A percentile compares a stretch with the other conserved stretches of the same genome.
Evolutionary conservation across 1,140 invertebrate genomes (phyloP).

Genomic region (Drosophila nebulosa): DNA sequence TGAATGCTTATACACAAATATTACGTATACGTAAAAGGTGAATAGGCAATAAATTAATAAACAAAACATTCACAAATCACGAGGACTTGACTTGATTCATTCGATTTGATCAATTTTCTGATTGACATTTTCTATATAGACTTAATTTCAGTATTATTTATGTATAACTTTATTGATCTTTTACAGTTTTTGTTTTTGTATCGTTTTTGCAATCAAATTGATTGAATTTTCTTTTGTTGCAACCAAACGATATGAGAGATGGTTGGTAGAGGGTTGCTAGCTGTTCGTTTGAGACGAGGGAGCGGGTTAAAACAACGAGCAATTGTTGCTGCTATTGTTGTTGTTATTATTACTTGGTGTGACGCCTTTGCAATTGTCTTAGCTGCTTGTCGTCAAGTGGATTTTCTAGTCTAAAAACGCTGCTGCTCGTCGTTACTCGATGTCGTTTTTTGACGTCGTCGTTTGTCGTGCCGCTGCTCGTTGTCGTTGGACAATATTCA

Average conservation of each 20-base stretch:
- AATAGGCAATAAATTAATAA: not conserved
- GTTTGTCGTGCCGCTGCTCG: slow-evolving; percentile 5
- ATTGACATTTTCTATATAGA: slow-evolving; percentile 1
- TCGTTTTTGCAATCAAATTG: slow-evolving; percentile 72
- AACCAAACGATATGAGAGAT: slow-evolving; percentile 24
- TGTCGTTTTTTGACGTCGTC: not conserved
- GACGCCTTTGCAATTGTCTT: slow-evolving; percentile 61
- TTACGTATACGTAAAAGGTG: slow-evolving; percentile 11
- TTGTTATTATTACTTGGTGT: slow-evolving; percentile 11
- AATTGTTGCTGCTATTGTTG: slow-evolving; percentile 5
- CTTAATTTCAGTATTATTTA: slow-evolving; percentile 22
- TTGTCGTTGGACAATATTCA: slow-evolving; percentile 60
- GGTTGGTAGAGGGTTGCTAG: not conserved
- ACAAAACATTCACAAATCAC: not conserved
- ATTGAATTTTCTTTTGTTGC: slow-evolving; percentile 72
- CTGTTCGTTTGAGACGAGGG: not conserved
- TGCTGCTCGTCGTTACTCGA: not conserved
- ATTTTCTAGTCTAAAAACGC: slow-evolving; percentile 47
- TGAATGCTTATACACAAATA: not conserved
- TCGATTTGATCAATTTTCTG: slow-evolving; percentile 3
- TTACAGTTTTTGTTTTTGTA: slow-evolving; percentile 31
- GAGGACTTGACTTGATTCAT: not conserved
- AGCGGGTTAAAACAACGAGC: not conserved
- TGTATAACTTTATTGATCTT: slow-evolving; percentile 37
- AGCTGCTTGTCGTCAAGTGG: slow-evolving; percentile 64